Conservation (phyloP, 2,113 vertebrate species). For the Platanista minor region DNA sequence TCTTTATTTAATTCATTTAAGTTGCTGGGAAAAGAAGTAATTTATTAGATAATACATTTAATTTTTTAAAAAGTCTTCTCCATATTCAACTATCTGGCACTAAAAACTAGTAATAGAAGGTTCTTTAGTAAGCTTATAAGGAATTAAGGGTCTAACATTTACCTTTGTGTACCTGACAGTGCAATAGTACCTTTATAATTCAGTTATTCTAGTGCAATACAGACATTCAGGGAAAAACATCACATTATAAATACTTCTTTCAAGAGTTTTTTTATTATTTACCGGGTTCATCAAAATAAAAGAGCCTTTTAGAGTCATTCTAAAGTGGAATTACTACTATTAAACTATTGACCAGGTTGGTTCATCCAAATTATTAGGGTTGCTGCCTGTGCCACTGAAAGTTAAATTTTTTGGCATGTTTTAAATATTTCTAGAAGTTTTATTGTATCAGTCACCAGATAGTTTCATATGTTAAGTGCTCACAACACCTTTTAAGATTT, state of each 20-base stretch:
- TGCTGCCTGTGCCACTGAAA: not conserved
- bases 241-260: not conserved
- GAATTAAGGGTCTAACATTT: not conserved
- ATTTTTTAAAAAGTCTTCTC: not conserved
- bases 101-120: not conserved
- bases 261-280: not conserved
- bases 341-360: not conserved
- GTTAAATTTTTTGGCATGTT: not conserved
- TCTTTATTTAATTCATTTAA: conserved; percentile 74
- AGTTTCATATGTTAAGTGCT: not conserved
- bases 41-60: conserved; percentile 12
- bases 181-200: not conserved
- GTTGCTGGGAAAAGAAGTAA: conserved; percentile 57
- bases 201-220: not conserved
- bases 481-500: not conserved
- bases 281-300: not conserved
- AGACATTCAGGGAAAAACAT: not conserved
- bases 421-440: not conserved
- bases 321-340: not conserved
- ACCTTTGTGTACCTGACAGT: not conserved
- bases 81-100: not conserved
- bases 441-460: not conserved
- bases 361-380: not conserved
- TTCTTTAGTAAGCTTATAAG: not conserved
- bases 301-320: not conserved